A percentile compares a stretch with the other conserved stretches of the same genome.
These are phyloP conservation scores for Ptyas mucosa DNA, from an alignment of 2,113 vertebrate species.

Conservation along the genomic window DNA sequence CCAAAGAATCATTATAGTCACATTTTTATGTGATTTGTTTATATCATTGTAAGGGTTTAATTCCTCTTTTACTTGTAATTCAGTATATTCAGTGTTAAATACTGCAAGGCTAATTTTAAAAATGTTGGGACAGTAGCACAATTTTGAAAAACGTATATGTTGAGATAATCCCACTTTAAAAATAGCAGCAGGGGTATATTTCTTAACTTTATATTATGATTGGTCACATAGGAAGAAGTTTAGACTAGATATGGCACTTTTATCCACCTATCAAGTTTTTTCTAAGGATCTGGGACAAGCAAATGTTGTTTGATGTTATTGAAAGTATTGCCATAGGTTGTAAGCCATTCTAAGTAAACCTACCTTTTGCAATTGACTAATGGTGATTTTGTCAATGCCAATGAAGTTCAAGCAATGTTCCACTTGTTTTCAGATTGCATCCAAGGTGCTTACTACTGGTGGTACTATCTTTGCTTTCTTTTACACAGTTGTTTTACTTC, in stretches of 20 bases:
- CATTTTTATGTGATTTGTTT: not conserved
- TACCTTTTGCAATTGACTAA: not conserved
- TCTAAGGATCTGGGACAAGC: not conserved
- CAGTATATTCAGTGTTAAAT: not conserved
- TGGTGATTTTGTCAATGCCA: not conserved
- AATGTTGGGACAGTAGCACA: not conserved
- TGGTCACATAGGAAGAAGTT: not conserved
- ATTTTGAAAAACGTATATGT: not conserved
- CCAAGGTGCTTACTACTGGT: not conserved
- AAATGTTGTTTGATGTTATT: not conserved
- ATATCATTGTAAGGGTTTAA: not conserved
- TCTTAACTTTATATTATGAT: not conserved
- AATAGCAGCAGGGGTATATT: not conserved
- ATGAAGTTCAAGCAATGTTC: not conserved
- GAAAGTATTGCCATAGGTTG: not conserved
- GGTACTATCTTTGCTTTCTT: not conserved
- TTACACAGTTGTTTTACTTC: not conserved
- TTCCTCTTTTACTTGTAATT: not conserved
- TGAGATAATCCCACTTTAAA: not conserved
- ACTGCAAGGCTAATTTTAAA: not conserved
- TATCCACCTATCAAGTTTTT: not conserved
- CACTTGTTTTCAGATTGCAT: not conserved
- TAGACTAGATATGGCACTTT: not conserved
- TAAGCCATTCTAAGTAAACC: not conserved
- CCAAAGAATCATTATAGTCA: not conserved